These are phyloP conservation scores for Phenacoccus solenopsis DNA, from an alignment of 1,140 invertebrate species.

Conservation along the genomic window DNA sequence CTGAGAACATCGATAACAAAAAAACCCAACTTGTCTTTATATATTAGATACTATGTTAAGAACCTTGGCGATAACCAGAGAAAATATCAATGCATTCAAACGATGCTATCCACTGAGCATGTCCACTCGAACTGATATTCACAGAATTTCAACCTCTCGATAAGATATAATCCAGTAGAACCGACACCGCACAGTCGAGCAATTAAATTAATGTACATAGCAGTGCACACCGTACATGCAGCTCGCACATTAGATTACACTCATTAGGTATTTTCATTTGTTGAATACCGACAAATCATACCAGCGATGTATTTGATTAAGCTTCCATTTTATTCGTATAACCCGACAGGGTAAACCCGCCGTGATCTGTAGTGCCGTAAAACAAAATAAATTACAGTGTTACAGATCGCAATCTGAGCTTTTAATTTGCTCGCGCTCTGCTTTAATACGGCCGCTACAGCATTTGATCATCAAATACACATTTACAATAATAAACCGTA, in stretches of 20 bases:
- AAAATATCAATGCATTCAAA: too few relatives aligned
- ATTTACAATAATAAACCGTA: not conserved
- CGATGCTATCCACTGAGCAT: too few relatives aligned
- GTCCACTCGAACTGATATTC: too few relatives aligned
- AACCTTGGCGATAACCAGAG: too few relatives aligned
- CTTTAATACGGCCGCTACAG: not conserved
- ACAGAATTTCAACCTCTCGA: too few relatives aligned
- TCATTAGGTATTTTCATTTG: not conserved
- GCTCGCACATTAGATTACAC: not conserved
- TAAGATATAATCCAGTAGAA: too few relatives aligned
- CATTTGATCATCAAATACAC: constrained; percentile 2
- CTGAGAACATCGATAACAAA: not conserved
- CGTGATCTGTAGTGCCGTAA: not conserved
- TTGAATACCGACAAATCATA: constrained; percentile 2
- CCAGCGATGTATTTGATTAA: not conserved
- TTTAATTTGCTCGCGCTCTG: not conserved
- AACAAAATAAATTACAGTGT: not conserved
- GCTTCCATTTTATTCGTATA: not conserved
- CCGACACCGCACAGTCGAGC: too few relatives aligned
- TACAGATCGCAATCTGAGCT: not conserved
- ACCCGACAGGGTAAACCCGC: not conserved
- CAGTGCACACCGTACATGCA: not conserved
- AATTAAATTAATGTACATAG: not conserved
- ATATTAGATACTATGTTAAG: too few relatives aligned
- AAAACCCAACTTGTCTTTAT: not conserved